These are phyloP conservation scores for Scomber japonicus DNA, from an alignment of 2,113 vertebrate genomes.

Conservation along the genomic window DNA sequence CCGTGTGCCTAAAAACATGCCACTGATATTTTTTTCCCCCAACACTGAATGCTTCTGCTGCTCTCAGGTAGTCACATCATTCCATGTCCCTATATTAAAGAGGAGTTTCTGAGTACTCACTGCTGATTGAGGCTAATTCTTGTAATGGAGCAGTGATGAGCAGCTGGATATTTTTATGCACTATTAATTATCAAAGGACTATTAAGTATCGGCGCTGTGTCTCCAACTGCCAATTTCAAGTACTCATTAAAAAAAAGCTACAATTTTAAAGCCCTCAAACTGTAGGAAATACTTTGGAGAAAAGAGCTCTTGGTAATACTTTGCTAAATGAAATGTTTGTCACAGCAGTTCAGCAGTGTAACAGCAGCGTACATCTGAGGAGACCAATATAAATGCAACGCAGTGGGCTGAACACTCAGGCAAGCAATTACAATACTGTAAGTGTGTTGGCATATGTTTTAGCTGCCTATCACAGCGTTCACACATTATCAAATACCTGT, in stretches of 20 bases:
- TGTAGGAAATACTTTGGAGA: slow-evolving; percentile 24
- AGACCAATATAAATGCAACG: neutral
- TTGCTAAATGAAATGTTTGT: slow-evolving; percentile 31
- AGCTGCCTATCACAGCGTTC: neutral
- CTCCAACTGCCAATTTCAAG: slow-evolving; percentile 49
- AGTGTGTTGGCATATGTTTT: slow-evolving; percentile 11
- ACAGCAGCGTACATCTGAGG: neutral
- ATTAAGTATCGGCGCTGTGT: slow-evolving; percentile 46
- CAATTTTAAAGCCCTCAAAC: slow-evolving; percentile 49
- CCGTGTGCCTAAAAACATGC: slow-evolving; percentile 19
- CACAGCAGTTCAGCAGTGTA: neutral
- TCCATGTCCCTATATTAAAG: slow-evolving; percentile 15
- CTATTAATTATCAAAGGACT: slow-evolving; percentile 57
- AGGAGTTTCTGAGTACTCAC: slow-evolving; percentile 30
- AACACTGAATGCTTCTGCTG: slow-evolving; percentile 17
- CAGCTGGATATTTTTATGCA: slow-evolving; percentile 59
- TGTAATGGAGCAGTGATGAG: slow-evolving; percentile 50
- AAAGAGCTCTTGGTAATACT: slow-evolving; percentile 5
- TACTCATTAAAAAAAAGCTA: slow-evolving; percentile 44
- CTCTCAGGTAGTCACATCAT: slow-evolving; percentile 18
- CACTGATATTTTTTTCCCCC: neutral
- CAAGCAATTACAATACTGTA: neutral
- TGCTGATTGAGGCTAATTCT: slow-evolving; percentile 52
- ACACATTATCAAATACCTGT: neutral
- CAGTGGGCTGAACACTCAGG: neutral